Conservation (phyloP, 2,113 vertebrate species). For the Saguinus imperator region DNA sequence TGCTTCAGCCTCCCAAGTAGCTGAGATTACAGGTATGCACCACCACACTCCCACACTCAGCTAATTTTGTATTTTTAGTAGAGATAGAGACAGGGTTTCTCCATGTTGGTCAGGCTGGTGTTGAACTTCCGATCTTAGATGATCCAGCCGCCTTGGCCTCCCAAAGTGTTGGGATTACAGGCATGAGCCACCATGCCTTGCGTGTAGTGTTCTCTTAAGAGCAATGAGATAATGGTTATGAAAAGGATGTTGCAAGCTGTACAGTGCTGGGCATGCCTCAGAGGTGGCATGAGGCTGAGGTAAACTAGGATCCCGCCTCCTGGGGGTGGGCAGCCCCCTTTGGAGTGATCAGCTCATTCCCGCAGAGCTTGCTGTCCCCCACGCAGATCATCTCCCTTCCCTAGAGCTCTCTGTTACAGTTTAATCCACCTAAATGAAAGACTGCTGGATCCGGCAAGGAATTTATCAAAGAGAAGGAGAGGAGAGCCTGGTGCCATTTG, state of each 20-base stretch:
- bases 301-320: neutral
- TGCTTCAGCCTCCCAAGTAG: too few species aligned
- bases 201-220: neutral
- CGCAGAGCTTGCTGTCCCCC: neutral
- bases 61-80: too few species aligned
- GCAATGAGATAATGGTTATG: neutral
- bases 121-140: too few species aligned
- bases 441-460: conserved; percentile 27
- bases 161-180: too few species aligned
- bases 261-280: neutral
- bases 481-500: conserved; percentile 28
- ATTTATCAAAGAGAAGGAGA: conserved; percentile 50
- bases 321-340: neutral
- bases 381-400: neutral
- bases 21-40: too few species aligned
- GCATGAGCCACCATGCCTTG: too few species aligned
- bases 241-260: neutral
- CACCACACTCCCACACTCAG: too few species aligned
- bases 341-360: neutral
- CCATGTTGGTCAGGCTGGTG: too few species aligned
- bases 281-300: neutral
- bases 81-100: too few species aligned
- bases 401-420: neutral
- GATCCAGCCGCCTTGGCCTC: too few species aligned
- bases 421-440: conserved; percentile 67